Evolutionary conservation across 1,140 invertebrate species (phyloP), one percentile per base, ranked within the genome.

Genomic region (Chelonus insularis): DNA sequence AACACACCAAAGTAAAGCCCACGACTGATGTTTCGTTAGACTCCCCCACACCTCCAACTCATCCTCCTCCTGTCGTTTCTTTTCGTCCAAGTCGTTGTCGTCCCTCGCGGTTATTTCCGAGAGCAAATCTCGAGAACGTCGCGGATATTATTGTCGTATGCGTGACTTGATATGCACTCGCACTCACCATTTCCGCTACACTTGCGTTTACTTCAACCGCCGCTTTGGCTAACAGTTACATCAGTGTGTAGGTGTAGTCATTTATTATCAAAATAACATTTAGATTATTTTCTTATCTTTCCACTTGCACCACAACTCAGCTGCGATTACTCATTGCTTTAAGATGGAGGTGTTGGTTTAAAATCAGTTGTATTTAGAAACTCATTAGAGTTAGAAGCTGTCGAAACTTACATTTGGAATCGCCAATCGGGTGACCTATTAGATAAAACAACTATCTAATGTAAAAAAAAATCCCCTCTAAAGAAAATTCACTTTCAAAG

Each of bases 71-170:
- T 5, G 1, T 36, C 25, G 32, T 34, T 56, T 56, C 11, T 25
- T 16, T 12, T 39, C n/a, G 9, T 45, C 8, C 45, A 45, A 12
- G 4, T 56, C 54, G 54, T 56, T 36, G 36, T 20, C 23, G 18
- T 11, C 32, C 50, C 63, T 37, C 61, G 63, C 68, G 67, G 64
- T 65, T 71, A 71, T 71, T 71, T 70, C 69, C 68, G 69, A 70
- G 62, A 67, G 62, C 54, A 64, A 70, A 70, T 71, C 67, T 70
- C 54, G 25, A 29, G 25, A 29, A 29, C 64, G 59, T 47, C 20
- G 55, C 32, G 57, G 68, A 70, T 71, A 70, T 71, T 70, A 70
- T 71, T 71, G 66, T 57, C 43, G 21, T 51, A 32, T 47, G 43
- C 7, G 18, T 8, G 12, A 21, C 12, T 12, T 16, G 8, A 52